These are phyloP conservation scores for Hippocampus kuda DNA, from an alignment of 2,797 vertebrate species.

Conservation along the genomic window DNA sequence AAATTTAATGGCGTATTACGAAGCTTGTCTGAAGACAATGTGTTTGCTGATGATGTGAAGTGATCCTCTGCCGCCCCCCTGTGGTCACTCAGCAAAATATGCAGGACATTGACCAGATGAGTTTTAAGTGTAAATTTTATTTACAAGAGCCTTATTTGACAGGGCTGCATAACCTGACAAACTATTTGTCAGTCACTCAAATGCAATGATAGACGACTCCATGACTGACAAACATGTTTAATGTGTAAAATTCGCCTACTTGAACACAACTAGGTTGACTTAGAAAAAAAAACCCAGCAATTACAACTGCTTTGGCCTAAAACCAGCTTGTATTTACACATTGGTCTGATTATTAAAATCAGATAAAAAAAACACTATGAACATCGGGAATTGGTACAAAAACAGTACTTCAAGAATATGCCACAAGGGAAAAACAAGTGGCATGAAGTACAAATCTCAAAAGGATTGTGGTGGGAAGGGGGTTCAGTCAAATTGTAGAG, in stretches of 20 bases:
- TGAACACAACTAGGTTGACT: conserved; percentile 6
- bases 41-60: background rate
- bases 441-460: conserved; percentile 18
- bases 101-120: background rate
- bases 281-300: conserved; percentile 2
- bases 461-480: background rate
- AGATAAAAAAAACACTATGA: conserved; percentile 44
- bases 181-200: background rate
- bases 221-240: conserved; percentile 39
- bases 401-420: background rate
- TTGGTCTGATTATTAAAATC: conserved; percentile 31
- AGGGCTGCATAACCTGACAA: conserved; percentile 28
- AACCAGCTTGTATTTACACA: background rate
- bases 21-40: background rate
- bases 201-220: conserved; percentile 35
- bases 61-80: conserved; percentile 50
- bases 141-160: conserved; percentile 61
- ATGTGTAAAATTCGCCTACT: conserved; percentile 27
- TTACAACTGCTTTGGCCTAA: conserved; percentile 12
- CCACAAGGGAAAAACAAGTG: conserved; percentile 10
- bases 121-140: conserved; percentile 49
- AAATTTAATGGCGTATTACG: too few relatives aligned
- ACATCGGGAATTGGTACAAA: conserved; percentile 42
- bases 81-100: conserved; percentile 14
- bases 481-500: conserved; percentile 68